Percentiles rank a stretch among this genome's conserved stretches.
Evolutionary conservation across 2,888 invertebrate species (phyloP).

Genomic region (Folsomia manolachei): DNA sequence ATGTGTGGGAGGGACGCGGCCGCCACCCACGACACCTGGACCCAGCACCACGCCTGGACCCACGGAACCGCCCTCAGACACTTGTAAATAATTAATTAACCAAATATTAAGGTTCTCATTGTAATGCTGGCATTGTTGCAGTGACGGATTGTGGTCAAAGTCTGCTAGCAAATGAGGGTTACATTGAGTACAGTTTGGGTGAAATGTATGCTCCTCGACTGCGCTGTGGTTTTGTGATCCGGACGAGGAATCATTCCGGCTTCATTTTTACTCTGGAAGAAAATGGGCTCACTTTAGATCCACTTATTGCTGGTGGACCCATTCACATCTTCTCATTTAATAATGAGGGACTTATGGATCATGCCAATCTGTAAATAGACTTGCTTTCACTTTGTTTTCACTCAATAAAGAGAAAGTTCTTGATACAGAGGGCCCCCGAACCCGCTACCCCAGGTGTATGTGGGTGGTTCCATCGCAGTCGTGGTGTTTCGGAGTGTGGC

Average conservation of each 20-base stretch:
- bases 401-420: too few species aligned
- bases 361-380: conserved; percentile 9
- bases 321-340: conserved; percentile 16
- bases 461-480: conserved; percentile 3
- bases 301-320: not conserved
- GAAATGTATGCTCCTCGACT: conserved; percentile 12
- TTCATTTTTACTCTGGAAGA: conserved; percentile 20
- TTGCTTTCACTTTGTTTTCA: not conserved
- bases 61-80: not conserved
- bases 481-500: conserved; percentile 16
- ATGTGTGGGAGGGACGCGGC: conserved; percentile 21
- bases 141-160: conserved; percentile 22
- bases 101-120: too few species aligned
- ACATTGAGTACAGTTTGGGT: conserved; percentile 19
- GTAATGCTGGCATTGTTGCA: too few species aligned
- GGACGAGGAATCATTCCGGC: conserved; percentile 5
- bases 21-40: not conserved
- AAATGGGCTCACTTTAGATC: conserved; percentile 4
- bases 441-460: conserved; percentile 9
- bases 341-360: not conserved
- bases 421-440: conserved; percentile 23
- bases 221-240: conserved; percentile 24
- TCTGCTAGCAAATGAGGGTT: not conserved
- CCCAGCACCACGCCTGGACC: not conserved
- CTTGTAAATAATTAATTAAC: not conserved